Base-by-base conservation (phyloP, 2,113 vertebrate species). In the Xenopus borealis region DNA sequence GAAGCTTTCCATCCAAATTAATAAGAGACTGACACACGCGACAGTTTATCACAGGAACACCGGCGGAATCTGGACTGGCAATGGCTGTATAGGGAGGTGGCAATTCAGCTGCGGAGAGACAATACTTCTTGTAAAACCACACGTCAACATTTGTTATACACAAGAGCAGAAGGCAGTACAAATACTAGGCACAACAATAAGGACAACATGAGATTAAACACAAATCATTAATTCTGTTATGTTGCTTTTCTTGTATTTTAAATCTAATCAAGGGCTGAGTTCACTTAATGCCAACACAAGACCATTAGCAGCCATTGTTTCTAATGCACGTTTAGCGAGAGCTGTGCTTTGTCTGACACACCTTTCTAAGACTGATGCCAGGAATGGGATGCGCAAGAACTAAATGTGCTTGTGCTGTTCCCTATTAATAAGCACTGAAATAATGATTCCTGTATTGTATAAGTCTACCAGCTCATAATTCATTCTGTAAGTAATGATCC, bases 1-100 rank as follows among this genome's bases (percentile, higher is more conserved):
- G 95, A 70, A 99, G 93, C 85, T 98, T 98, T 78, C 97, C 95
- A 63, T 99, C 97, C 89, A 99, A 83, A 83, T 96, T 95, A 89
- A 99, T 98, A 17, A 98, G 92, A 0, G 96, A 96, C 71, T 99
- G 95, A 88, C 96, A 99, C 81, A 99, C 95, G 0, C 96, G 92
- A 87, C 97, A 99, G 87, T 96, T 99, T 82, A 99, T 97, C 84
- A 97, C 94, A 1, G 96, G 96, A 79, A 98, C 92, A 13, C 90
- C 85, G 4, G 92, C 88, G 80, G 94, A 88, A 40, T 94, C 97
- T 0, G 95, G 95, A 70, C 95, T 98, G 62, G 93, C 94, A 50
- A 98, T 96, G 84, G 96, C 95, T 74, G 96, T 98, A 74, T 99
- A 99, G 0, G 96, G 97, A 79, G 97, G 97, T 77, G 97, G 97